A percentile compares a stretch with the other conserved stretches of the same genome.
Conservation (phyloP, 1,140 invertebrate species). For the Battus philenor region DNA sequence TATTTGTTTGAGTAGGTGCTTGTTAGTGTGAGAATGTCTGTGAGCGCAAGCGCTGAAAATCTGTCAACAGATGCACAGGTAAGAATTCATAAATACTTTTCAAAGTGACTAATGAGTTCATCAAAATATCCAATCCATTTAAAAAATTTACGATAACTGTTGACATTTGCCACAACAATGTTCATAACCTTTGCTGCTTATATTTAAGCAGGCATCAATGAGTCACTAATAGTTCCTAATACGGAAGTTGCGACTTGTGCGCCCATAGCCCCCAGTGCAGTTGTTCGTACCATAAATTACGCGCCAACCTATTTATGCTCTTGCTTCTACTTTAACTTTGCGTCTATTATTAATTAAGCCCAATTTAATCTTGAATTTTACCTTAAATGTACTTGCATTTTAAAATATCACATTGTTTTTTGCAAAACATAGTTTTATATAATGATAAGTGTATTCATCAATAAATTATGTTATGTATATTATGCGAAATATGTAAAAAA, state of each 20-base stretch:
- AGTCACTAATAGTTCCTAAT: constrained; percentile 42
- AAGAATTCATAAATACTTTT: constrained; percentile 21
- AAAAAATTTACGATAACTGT: background rate
- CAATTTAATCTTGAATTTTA: too few relatives aligned
- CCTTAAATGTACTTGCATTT: too few relatives aligned
- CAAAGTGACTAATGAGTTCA: background rate
- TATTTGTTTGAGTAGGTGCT: constrained; percentile 20
- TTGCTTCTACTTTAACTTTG: too few relatives aligned
- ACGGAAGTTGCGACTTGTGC: constrained; percentile 37
- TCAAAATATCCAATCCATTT: background rate
- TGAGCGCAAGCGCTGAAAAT: constrained; percentile 82
- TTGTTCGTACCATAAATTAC: constrained; percentile 17
- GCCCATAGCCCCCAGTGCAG: constrained; percentile 4
- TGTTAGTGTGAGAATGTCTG: constrained; percentile 72
- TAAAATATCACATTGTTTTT: too few relatives aligned
- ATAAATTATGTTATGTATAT: too few relatives aligned
- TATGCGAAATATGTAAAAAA: too few relatives aligned
- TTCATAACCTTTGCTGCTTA: background rate
- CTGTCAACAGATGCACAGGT: constrained; percentile 79
- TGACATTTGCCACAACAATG: background rate
- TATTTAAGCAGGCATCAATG: constrained; percentile 20
- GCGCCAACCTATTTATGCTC: constrained; percentile 15
- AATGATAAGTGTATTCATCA: too few relatives aligned
- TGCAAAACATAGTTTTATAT: too few relatives aligned
- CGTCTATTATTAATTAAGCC: too few relatives aligned